phyloP scores from a whole-genome alignment of 2,797 vertebrate genomes.

The Tinamus major region DNA sequence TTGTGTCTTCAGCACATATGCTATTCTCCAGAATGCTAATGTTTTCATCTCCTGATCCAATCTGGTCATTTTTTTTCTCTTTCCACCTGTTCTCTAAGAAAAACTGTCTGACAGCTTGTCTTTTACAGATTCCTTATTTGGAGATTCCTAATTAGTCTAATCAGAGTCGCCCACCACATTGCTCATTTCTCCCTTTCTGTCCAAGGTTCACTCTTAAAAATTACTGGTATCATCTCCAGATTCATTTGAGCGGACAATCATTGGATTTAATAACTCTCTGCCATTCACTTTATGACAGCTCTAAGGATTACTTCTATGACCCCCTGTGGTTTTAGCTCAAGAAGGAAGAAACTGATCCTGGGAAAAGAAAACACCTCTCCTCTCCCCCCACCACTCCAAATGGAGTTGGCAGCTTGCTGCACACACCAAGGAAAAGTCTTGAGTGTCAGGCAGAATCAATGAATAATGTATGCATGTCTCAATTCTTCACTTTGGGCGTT shows the following conservation, averaged over 20 bases:
- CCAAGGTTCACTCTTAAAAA: not conserved
- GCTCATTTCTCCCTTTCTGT: not conserved
- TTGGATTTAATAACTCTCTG: not conserved
- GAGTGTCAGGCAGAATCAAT: not conserved
- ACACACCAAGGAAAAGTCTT: not conserved
- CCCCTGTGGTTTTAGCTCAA: constrained; percentile 3
- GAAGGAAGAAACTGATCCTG: not conserved
- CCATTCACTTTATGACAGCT: not conserved
- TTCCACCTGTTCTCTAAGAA: constrained; percentile 29
- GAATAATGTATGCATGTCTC: not conserved
- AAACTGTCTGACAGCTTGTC: not conserved
- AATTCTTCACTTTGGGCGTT: not conserved
- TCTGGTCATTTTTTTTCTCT: not conserved
- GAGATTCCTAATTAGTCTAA: constrained; percentile 16
- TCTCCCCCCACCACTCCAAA: not conserved
- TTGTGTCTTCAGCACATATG: not conserved
- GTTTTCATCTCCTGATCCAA: not conserved
- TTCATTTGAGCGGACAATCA: not conserved
- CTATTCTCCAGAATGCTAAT: not conserved
- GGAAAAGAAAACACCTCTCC: not conserved
- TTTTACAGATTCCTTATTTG: not conserved
- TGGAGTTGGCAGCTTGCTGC: not conserved
- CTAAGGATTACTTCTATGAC: not conserved
- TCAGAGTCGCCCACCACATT: not conserved
- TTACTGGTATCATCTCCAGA: not conserved